These are phyloP conservation scores for Ophion costatus DNA, from an alignment of 2,888 invertebrate genomes.

Conservation along the genomic window DNA sequence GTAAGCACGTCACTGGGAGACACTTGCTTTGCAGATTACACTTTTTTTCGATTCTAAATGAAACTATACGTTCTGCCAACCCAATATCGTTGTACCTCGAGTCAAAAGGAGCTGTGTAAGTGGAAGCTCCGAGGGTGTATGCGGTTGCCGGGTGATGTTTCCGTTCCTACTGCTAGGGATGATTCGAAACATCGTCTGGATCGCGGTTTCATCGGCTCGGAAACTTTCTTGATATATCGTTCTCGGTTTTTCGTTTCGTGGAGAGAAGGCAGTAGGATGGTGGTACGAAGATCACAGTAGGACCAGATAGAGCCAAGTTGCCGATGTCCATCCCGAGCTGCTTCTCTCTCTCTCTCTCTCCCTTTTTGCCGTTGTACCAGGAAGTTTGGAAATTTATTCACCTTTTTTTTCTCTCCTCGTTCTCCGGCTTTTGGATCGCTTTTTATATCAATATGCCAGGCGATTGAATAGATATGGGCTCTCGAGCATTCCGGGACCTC, in stretches of 20 bases:
- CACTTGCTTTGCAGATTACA: too few relatives aligned
- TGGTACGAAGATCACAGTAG: slow-evolving; percentile 48
- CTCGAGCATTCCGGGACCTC: slow-evolving; percentile 71
- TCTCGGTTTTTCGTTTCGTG: slow-evolving; percentile 33
- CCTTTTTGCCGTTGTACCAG: slow-evolving; percentile 60
- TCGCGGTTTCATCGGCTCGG: slow-evolving; percentile 67
- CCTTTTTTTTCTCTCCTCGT: slow-evolving; percentile 70
- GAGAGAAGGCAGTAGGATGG: slow-evolving; percentile 22
- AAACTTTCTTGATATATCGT: slow-evolving; percentile 75
- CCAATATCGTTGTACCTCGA: slow-evolving; percentile 13
- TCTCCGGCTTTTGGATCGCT: slow-evolving; percentile 70
- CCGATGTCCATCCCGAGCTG: slow-evolving; percentile 54
- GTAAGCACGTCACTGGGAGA: too few relatives aligned
- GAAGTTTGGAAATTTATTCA: slow-evolving; percentile 79
- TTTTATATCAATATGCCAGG: slow-evolving; percentile 76
- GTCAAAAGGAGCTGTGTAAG: slow-evolving; percentile 48
- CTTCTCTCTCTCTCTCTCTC: slow-evolving; percentile 32
- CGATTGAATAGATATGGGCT: slow-evolving; percentile 70
- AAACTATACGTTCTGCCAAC: neutral
- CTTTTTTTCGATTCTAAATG: neutral
- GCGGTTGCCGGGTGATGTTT: slow-evolving; percentile 35
- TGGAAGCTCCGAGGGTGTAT: slow-evolving; percentile 42
- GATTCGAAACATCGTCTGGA: slow-evolving; percentile 60
- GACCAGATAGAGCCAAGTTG: slow-evolving; percentile 51
- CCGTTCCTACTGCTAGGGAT: slow-evolving; percentile 40